Percentiles rank a stretch among this genome's conserved stretches.
These are phyloP conservation scores for Aurelia sp. DNA, from an alignment of 30 jellyfish, hydroid and myxozoan species.

Conservation along the genomic window DNA sequence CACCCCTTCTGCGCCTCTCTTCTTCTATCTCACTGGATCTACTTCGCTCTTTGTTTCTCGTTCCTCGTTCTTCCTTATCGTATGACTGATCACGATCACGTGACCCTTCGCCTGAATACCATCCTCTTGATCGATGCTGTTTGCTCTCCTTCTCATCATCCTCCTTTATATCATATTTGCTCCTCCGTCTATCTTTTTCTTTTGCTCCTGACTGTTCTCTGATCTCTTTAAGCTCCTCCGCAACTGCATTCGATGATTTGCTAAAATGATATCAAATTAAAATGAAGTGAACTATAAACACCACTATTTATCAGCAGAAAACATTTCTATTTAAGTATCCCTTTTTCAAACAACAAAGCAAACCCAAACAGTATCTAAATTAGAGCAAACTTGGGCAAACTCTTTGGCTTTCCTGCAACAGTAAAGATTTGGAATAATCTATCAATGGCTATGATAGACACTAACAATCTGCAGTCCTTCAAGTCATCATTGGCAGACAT, in stretches of 20 bases:
- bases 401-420: too few relatives aligned
- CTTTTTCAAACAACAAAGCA: too few relatives aligned
- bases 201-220: neutral
- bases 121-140: neutral
- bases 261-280: neutral
- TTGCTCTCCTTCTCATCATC: slow-evolving; percentile 2
- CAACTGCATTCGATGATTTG: neutral
- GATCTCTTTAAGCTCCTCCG: neutral
- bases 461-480: too few relatives aligned
- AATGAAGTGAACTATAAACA: too few relatives aligned
- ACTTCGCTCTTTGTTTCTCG: neutral
- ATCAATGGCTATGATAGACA: too few relatives aligned
- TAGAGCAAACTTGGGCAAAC: too few relatives aligned
- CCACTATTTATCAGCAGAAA: too few relatives aligned
- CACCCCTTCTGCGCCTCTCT: slow-evolving; percentile 10
- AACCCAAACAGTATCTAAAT: too few relatives aligned
- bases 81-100: neutral
- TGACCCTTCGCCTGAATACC: neutral
- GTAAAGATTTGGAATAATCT: too few relatives aligned
- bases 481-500: too few relatives aligned
- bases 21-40: slow-evolving; percentile 13
- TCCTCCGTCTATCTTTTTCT: neutral
- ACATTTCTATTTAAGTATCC: too few relatives aligned
- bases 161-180: neutral
- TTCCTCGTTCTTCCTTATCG: neutral